Base-by-base conservation (phyloP, 2,797 vertebrate genomes). In the Tenualosa thibaudeaui region DNA sequence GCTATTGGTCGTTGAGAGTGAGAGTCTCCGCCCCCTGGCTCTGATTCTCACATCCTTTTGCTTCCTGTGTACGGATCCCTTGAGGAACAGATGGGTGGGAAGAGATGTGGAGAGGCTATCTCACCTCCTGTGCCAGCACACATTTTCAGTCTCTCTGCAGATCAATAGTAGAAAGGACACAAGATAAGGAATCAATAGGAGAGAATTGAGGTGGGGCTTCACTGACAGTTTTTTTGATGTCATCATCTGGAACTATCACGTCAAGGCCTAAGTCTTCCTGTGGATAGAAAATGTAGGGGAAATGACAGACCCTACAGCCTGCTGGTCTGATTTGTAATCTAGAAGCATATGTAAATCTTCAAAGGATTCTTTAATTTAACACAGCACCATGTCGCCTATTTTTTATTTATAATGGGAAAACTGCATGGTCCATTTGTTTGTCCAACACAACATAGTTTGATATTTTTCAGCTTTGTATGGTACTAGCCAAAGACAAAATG, bases 131-230 rank as follows among this genome's bases (percentile, higher is more conserved):
- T 78, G 71, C 40, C 71, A 43, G 40, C 71, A 78, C 40, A 22
- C 71, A 46, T 17, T 46, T 46, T 17, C 71, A 43, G 71, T 78
- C 37, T 75, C 13, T 75, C 8, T 78, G 40, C 6, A 22, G 37
- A 78, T 78, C 71, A 78, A 78, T 78, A 17, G 19, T 8, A 17
- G 71, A 78, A 78, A 78, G 71, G 71, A 78, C 71, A 78, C 71
- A 78, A 78, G 37, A 78, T 78, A 43, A 78, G 40, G 37, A 78
- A 78, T 78, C 71, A 46, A 78, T 78, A 19, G 40, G 17, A 78
- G 71, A 43, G 12, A 37, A 46, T 19, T 78, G 17, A 46, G 71
- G 71, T 13, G 71, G 71, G 17, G 71, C 71, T 31, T 75, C 5
- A 31, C 17, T 78, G 71, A 75, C 68, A 75, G 68, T 5, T 26